phyloP scores from a whole-genome alignment of 2,888 invertebrate species.

The Apamea monoglypha region DNA sequence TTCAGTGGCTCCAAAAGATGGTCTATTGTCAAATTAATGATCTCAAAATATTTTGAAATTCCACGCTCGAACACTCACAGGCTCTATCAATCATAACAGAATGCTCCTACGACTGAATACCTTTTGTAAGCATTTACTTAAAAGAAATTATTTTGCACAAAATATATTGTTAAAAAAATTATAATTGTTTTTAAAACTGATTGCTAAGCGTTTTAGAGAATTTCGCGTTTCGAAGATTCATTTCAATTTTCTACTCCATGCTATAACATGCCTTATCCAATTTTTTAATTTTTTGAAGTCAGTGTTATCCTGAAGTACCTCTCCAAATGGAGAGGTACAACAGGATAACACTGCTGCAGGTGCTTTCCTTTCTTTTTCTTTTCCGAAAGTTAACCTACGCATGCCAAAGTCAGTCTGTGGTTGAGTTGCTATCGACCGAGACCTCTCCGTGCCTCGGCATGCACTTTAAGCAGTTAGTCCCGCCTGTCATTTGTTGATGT shows the following conservation, averaged over 20 bases:
- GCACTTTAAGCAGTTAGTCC: neutral
- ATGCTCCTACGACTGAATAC: slow-evolving; percentile 20
- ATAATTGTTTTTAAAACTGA: neutral
- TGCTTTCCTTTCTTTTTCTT: too few relatives aligned
- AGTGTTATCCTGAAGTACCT: too few relatives aligned
- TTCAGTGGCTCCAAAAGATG: slow-evolving; percentile 16
- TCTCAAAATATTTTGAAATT: slow-evolving; percentile 55
- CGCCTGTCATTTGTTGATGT: neutral
- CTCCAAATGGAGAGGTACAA: too few relatives aligned
- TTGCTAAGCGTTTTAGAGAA: neutral
- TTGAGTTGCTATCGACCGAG: too few relatives aligned
- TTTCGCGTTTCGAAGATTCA: neutral
- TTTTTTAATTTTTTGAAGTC: too few relatives aligned
- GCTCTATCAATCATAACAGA: slow-evolving; percentile 54
- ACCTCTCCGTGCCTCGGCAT: too few relatives aligned
- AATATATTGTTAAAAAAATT: neutral
- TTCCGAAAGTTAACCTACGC: neutral
- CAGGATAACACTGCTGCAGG: too few relatives aligned
- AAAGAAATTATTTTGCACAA: slow-evolving; percentile 1
- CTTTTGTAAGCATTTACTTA: slow-evolving; percentile 33
- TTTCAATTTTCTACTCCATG: neutral
- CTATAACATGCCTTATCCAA: neutral
- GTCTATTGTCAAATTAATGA: slow-evolving; percentile 62
- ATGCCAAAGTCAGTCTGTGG: neutral
- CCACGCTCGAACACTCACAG: slow-evolving; percentile 27